phyloP scores from a whole-genome alignment of 2,888 invertebrate species.

The Aromia moschata region DNA sequence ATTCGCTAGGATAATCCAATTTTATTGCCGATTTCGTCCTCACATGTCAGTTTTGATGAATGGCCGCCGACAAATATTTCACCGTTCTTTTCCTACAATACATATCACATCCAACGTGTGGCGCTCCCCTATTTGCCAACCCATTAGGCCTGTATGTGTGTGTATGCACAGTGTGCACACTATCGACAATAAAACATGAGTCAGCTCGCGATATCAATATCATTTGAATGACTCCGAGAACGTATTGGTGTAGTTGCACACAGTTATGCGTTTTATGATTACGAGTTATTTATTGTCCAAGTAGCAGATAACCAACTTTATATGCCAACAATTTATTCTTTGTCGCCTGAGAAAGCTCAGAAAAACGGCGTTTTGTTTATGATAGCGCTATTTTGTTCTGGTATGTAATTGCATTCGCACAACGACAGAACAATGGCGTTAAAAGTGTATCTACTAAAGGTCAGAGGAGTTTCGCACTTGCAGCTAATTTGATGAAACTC shows the following conservation, averaged over 20 bases:
- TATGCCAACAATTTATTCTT: neutral
- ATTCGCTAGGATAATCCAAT: neutral
- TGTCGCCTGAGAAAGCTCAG: neutral
- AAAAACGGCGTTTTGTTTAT: neutral
- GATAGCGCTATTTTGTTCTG: neutral
- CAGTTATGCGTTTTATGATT: neutral
- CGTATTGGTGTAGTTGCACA: neutral
- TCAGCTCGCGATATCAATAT: slow-evolving; percentile 24
- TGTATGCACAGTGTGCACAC: slow-evolving; percentile 19
- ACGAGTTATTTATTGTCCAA: slow-evolving; percentile 1
- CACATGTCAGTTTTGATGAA: slow-evolving; percentile 6
- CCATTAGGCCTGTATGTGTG: slow-evolving; percentile 40
- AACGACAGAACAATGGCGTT: neutral
- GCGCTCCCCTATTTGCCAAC: slow-evolving; percentile 41
- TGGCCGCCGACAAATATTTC: slow-evolving; percentile 5
- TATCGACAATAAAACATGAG: slow-evolving; percentile 30
- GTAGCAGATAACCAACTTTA: neutral
- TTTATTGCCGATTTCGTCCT: neutral
- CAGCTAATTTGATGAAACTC: too few relatives aligned
- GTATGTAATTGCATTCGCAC: neutral
- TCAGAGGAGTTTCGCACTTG: neutral
- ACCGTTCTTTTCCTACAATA: slow-evolving; percentile 17
- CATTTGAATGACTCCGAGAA: neutral
- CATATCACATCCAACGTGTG: slow-evolving; percentile 16
- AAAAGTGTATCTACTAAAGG: neutral